Base-by-base conservation (phyloP, 92 coral and sea anemone genomes). In the Umimayanthus chanpuru region DNA sequence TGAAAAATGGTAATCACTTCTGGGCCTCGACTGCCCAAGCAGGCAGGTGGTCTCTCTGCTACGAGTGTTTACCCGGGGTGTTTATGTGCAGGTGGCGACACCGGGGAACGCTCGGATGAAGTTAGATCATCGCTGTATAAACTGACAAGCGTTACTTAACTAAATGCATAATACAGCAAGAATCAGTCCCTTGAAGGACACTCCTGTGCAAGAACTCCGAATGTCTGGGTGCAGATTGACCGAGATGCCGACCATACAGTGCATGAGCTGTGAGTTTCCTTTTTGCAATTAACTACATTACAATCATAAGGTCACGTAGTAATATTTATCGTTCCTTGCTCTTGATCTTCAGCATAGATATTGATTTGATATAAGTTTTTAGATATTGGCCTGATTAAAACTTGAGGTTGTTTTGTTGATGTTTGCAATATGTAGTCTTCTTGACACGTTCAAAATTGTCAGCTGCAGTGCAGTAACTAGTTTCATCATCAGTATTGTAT, bases 91-190 rank as follows among this genome's bases (percentile, higher is more conserved):
- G 87, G 87, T 83, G 87, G 77, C 87, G 2, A 66, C n/a, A 39
- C 50, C 26, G 67, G 87, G n/a, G 50, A 83, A 70, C 78, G 78
- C 56, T 83, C 77, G 79, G 15, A 56, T 20, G n/a, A 83, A 71
- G 87, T 83, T 83, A 83, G 87, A 83, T 83, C 87, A 83, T 83
- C 87, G 78, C 76, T 26, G 47, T 25, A 83, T 64, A 39, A 83
- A 83, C 64, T 26, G 26, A 14, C 77, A 83, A 70, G 77, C 87
- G 87, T 83, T 68, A 58, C 36, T 83, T 83, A 68, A 83, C 41
- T 29, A 26, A 70, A 83, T 70, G 77, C 78, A 83, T 70, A 70
- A 83, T 67, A 32, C 87, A 83, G 43, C 77, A 4, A 83, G 78
- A 71, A 28, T 83, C 79, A 83, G 78, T 83, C 87, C 64, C 47